Percentiles rank a stretch among this genome's conserved stretches.
Evolutionary conservation across 2,113 vertebrate genomes (phyloP).

Genomic region (Varanus komodoensis): DNA sequence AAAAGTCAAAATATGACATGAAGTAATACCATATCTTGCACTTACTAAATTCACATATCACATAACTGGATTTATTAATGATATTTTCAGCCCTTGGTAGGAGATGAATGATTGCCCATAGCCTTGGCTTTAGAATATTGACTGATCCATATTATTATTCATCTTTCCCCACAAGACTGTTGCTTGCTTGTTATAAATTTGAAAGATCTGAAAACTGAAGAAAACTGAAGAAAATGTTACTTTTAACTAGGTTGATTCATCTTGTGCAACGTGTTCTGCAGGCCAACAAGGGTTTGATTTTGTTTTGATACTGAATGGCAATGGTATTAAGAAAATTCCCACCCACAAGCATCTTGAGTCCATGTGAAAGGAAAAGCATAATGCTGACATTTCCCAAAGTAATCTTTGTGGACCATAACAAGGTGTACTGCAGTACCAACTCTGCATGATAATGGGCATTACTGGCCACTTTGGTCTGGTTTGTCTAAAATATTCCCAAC

Average conservation of each 20-base stretch:
- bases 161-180: not conserved
- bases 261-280: not conserved
- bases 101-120: not conserved
- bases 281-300: not conserved
- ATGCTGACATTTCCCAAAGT: constrained; percentile 20
- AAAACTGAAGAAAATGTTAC: constrained; percentile 25
- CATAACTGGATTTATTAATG: not conserved
- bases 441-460: constrained; percentile 15
- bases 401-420: not conserved
- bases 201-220: constrained; percentile 12
- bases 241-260: constrained; percentile 16
- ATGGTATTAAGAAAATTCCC: not conserved
- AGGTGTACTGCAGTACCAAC: not conserved
- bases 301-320: constrained; percentile 9
- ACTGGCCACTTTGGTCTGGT: not conserved
- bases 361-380: constrained; percentile 33
- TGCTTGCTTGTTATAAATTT: not conserved
- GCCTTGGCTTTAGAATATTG: not conserved
- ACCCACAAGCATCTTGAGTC: not conserved
- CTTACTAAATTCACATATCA: not conserved
- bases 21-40: not conserved
- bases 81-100: not conserved
- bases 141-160: not conserved
- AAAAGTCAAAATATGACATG: too few species aligned
- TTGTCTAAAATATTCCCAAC: constrained; percentile 39